Conservation (phyloP, 2,888 invertebrate genomes). For the Parochlus steinenii region DNA sequence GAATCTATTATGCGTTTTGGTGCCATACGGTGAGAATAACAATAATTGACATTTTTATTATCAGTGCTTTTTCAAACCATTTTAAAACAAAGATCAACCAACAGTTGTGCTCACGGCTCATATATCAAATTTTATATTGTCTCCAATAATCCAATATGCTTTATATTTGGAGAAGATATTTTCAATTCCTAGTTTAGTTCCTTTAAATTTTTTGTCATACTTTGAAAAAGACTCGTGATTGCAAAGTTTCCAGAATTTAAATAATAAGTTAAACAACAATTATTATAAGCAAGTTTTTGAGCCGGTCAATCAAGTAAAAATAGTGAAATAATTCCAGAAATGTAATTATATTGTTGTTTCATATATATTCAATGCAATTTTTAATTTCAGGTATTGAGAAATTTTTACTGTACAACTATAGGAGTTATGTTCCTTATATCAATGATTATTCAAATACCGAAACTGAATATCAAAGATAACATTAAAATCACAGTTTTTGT, state of each 20-base stretch:
- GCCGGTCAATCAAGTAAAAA: too few relatives aligned
- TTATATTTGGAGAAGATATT: too few relatives aligned
- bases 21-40: constrained; percentile 62
- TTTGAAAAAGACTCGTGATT: too few relatives aligned
- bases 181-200: too few relatives aligned
- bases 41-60: not conserved
- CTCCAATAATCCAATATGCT: too few relatives aligned
- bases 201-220: too few relatives aligned
- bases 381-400: constrained; percentile 48
- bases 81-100: constrained; percentile 4
- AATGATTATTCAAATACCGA: constrained; percentile 63
- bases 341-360: constrained; percentile 2
- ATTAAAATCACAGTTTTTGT: constrained; percentile 67
- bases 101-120: too few relatives aligned
- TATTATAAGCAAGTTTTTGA: too few relatives aligned
- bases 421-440: constrained; percentile 64
- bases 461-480: constrained; percentile 48
- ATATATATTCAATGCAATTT: constrained; percentile 13
- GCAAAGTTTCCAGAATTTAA: too few relatives aligned
- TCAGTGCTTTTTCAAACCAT: constrained; percentile 1
- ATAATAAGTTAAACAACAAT: constrained; percentile 7
- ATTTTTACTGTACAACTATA: constrained; percentile 70
- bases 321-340: too few relatives aligned
- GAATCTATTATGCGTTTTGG: constrained; percentile 94
- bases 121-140: not conserved